Conservation (phyloP, 2,113 vertebrate genomes). For the Corydoras maculifer region DNA sequence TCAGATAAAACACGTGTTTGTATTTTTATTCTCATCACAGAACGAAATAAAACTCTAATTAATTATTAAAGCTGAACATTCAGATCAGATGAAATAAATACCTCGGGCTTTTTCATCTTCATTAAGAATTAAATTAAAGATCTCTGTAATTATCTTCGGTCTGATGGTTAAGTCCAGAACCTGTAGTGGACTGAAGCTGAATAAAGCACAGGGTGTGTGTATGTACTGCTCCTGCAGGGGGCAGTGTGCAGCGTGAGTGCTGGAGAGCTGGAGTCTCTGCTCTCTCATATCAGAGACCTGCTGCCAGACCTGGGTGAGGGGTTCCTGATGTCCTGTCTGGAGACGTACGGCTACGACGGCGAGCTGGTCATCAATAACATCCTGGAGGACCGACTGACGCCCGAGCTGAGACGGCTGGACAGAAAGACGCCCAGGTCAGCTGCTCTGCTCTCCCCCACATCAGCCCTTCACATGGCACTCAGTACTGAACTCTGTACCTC, state of each 20-base stretch:
- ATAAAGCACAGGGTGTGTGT: too few species aligned
- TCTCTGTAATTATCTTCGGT: too few species aligned
- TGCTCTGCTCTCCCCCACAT: neutral
- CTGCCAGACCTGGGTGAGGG: slow-evolving; percentile 88
- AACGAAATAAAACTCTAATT: too few species aligned
- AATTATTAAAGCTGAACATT: too few species aligned
- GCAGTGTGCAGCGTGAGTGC: slow-evolving; percentile 56
- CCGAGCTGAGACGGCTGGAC: slow-evolving; percentile 73
- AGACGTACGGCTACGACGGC: slow-evolving; percentile 72
- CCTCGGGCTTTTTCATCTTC: too few species aligned
- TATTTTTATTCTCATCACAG: too few species aligned
- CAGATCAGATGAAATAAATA: too few species aligned
- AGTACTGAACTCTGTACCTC: too few species aligned
- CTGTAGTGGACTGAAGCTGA: too few species aligned
- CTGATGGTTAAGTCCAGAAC: too few species aligned
- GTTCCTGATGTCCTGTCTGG: slow-evolving; percentile 86
- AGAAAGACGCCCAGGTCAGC: slow-evolving; percentile 74
- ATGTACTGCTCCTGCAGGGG: slow-evolving; percentile 45
- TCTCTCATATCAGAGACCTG: slow-evolving; percentile 84
- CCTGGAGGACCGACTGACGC: slow-evolving; percentile 78
- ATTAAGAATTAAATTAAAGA: too few species aligned
- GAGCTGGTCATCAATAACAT: slow-evolving; percentile 94
- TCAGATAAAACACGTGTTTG: neutral
- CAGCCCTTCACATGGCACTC: too few species aligned
- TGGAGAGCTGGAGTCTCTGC: slow-evolving; percentile 82